phyloP scores from a whole-genome alignment of 1,140 invertebrate species.

The Drosophila subobscura region DNA sequence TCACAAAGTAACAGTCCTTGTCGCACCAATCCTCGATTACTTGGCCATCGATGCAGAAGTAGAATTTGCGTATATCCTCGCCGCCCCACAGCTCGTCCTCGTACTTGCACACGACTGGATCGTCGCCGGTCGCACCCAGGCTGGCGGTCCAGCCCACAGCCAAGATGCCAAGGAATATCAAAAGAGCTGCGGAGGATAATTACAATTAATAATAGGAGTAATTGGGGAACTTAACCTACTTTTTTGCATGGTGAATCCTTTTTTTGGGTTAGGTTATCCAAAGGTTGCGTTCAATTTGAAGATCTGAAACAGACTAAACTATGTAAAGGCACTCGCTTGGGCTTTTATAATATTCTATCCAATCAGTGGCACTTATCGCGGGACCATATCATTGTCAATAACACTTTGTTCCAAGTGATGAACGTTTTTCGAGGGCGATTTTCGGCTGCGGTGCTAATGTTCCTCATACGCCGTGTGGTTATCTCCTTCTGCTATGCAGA shows the following conservation, averaged over 20 bases:
- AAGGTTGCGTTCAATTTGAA: slow-evolving; percentile 18
- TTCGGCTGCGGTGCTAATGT: slow-evolving; percentile 32
- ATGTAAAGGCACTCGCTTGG: slow-evolving; percentile 2
- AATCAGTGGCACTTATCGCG: slow-evolving; percentile 51
- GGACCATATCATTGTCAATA: slow-evolving; percentile 50
- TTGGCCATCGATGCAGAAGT: slow-evolving; percentile 47
- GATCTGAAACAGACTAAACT: slow-evolving; percentile 57
- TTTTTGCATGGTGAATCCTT: slow-evolving; percentile 52
- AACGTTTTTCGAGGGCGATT: slow-evolving; percentile 30
- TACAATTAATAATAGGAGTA: neutral
- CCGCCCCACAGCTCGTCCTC: slow-evolving; percentile 52
- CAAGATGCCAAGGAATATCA: slow-evolving; percentile 42
- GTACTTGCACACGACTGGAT: slow-evolving; percentile 32
- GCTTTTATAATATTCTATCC: slow-evolving; percentile 56
- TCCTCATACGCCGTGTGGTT: slow-evolving; percentile 36
- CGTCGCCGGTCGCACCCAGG: neutral
- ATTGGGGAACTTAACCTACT: slow-evolving; percentile 29
- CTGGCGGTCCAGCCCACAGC: slow-evolving; percentile 29
- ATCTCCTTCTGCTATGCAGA: slow-evolving; percentile 42
- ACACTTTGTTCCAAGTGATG: slow-evolving; percentile 32
- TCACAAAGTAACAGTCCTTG: slow-evolving; percentile 51
- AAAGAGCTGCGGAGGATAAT: slow-evolving; percentile 8
- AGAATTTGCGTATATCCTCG: slow-evolving; percentile 46
- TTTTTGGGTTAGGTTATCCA: neutral
- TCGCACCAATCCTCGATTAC: slow-evolving; percentile 35